These are phyloP conservation scores for Drosophila koepferae DNA, from an alignment of 2,888 invertebrate species.

Conservation along the genomic window DNA sequence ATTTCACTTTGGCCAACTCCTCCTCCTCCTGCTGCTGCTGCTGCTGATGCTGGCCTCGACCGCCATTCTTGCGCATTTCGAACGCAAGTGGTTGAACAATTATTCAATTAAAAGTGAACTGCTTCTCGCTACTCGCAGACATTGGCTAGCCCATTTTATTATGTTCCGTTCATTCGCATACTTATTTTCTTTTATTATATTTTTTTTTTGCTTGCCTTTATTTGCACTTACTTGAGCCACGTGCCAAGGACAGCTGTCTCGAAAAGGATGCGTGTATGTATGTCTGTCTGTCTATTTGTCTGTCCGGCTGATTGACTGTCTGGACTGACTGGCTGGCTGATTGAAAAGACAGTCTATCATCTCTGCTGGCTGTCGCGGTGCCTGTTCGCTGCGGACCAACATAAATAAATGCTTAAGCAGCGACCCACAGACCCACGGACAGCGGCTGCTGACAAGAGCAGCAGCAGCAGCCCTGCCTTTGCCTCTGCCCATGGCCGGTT, in stretches of 20 bases:
- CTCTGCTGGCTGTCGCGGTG: constrained; percentile 18
- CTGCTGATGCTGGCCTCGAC: background rate
- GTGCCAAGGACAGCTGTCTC: constrained; percentile 46
- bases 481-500: constrained; percentile 27
- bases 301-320: constrained; percentile 27
- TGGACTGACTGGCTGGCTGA: constrained; percentile 61
- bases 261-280: constrained; percentile 30
- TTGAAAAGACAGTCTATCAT: constrained; percentile 76
- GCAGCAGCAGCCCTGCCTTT: constrained; percentile 9
- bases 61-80: constrained; percentile 48
- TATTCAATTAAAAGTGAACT: constrained; percentile 73
- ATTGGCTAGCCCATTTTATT: constrained; percentile 15
- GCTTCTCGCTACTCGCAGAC: constrained; percentile 16
- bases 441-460: constrained; percentile 41
- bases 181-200: background rate
- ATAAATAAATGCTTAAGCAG: constrained; percentile 72
- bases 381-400: constrained; percentile 17
- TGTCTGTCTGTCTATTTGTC: constrained; percentile 7
- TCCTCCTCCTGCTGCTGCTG: background rate
- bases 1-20: constrained; percentile 8
- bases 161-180: background rate
- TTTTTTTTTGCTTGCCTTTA: constrained; percentile 1
- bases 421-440: constrained; percentile 21
- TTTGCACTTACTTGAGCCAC: constrained; percentile 39
- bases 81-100: constrained; percentile 73